Evolutionary conservation across 1,140 invertebrate species (phyloP).

Genomic region (Trichonephila clavata): DNA sequence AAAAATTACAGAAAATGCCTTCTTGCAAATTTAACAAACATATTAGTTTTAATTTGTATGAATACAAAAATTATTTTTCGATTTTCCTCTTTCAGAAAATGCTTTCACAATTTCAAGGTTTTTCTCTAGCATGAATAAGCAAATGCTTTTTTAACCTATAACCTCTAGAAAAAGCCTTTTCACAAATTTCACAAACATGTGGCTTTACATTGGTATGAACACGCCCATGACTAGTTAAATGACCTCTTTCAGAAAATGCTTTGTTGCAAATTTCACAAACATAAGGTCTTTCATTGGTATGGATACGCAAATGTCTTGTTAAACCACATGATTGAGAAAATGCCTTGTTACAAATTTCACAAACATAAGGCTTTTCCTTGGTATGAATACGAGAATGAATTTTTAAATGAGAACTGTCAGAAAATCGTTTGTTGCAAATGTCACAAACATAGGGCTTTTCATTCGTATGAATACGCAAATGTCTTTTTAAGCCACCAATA

Average conservation of each 20-base stretch:
- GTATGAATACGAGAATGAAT: neutral
- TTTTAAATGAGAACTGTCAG: neutral
- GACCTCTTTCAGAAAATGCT: neutral
- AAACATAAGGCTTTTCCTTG: neutral
- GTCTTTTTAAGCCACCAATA: neutral
- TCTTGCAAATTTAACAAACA: too few relatives aligned
- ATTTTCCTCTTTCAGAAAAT: too few relatives aligned
- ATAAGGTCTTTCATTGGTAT: neutral
- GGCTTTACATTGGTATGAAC: neutral
- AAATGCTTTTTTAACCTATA: neutral
- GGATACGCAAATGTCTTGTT: neutral
- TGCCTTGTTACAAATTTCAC: neutral
- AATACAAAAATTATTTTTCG: too few relatives aligned
- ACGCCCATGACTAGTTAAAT: neutral
- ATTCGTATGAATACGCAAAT: neutral
- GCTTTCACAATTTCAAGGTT: neutral
- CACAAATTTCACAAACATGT: neutral
- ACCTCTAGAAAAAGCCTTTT: neutral
- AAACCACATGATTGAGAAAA: neutral
- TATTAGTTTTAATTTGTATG: too few relatives aligned
- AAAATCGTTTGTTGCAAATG: neutral
- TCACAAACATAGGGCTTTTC: slow-evolving; percentile 1
- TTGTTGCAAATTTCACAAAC: neutral
- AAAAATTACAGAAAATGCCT: too few relatives aligned
- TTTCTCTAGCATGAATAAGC: neutral